Percentiles rank a stretch among this genome's conserved stretches.
Conservation (phyloP, 2,797 vertebrate genomes). For the Crax fasciolata region DNA sequence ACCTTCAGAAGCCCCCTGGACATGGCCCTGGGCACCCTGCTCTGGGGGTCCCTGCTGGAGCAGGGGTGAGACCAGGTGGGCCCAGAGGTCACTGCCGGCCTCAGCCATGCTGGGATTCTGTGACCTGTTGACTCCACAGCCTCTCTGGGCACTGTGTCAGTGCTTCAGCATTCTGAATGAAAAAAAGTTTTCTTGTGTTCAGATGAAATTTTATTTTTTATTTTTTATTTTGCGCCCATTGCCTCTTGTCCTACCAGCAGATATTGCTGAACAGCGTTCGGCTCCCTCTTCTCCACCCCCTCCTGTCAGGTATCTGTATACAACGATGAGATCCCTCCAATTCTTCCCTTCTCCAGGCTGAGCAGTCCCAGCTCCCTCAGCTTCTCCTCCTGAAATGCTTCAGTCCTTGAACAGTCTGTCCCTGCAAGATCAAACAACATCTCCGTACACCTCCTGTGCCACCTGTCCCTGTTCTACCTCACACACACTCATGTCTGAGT, state of each 20-base stretch:
- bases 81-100: too few relatives aligned
- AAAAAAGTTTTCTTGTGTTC: neutral
- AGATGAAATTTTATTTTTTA: neutral
- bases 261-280: neutral
- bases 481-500: neutral
- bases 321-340: neutral
- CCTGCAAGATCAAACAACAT: neutral
- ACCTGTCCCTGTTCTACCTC: neutral
- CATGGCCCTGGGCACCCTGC: neutral
- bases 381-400: neutral
- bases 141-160: neutral
- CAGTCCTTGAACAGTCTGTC: neutral
- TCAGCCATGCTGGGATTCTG: neutral
- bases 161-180: neutral
- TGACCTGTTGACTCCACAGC: neutral
- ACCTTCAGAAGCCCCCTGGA: neutral
- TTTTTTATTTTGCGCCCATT: neutral
- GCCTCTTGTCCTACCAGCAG: neutral
- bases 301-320: neutral
- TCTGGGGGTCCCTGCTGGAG: neutral
- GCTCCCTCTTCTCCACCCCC: neutral
- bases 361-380: neutral
- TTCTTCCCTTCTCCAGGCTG: neutral
- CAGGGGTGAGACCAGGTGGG: neutral
- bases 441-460: fast-evolving